phyloP scores from a whole-genome alignment of 2,888 invertebrate species.

The Drosophila borborema region DNA sequence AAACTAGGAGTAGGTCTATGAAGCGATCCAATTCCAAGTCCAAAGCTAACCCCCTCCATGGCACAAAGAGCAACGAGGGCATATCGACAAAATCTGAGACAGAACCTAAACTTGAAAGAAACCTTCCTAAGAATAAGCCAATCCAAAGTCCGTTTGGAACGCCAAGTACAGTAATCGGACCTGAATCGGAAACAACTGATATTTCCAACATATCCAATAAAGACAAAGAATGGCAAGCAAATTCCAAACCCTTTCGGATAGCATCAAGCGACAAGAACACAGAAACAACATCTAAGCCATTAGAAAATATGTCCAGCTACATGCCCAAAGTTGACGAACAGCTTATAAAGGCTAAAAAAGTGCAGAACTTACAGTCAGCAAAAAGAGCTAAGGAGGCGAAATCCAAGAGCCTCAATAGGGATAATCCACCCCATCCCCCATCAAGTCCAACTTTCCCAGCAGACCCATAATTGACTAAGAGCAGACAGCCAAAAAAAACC shows the following conservation, averaged over 20 bases:
- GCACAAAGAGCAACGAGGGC: not conserved
- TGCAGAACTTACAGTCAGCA: not conserved
- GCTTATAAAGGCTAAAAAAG: not conserved
- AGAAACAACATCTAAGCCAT: not conserved
- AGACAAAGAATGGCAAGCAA: not conserved
- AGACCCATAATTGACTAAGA: not conserved
- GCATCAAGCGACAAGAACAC: not conserved
- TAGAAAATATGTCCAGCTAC: not conserved
- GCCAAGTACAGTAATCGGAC: not conserved
- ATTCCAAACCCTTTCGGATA: not conserved
- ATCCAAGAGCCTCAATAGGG: not conserved
- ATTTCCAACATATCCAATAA: not conserved
- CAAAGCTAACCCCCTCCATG: not conserved
- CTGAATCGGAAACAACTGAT: not conserved
- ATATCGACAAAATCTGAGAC: not conserved
- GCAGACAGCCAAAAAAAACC: not conserved
- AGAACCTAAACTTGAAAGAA: not conserved
- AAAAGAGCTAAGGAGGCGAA: not conserved
- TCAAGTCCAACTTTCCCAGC: not conserved
- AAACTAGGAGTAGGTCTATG: not conserved
- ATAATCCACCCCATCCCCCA: not conserved
- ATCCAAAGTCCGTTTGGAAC: not conserved
- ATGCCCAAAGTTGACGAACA: not conserved
- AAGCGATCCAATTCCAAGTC: not conserved
- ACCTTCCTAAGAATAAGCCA: not conserved